Percentiles rank a stretch among this genome's conserved stretches.
Conservation (phyloP, 2,797 vertebrate genomes). For the Lepidocolaptes lacrymiger region DNA sequence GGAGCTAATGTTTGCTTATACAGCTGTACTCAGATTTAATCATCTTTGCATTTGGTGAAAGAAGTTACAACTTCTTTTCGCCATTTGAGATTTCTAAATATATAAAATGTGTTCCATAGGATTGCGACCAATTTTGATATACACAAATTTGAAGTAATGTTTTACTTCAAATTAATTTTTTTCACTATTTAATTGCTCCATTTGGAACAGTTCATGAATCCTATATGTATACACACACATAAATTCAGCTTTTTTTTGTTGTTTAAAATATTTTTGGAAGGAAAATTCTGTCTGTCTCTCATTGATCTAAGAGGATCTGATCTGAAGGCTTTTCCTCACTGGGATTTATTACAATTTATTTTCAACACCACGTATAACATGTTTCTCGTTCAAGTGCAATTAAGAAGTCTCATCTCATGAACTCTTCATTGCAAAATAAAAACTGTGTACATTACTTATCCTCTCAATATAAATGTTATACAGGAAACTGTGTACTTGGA, state of each 20-base stretch:
- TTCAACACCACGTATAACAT: not conserved
- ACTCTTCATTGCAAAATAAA: not conserved
- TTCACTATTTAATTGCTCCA: not conserved
- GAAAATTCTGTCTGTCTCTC: not conserved
- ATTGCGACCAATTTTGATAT: not conserved
- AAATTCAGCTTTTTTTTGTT: not conserved
- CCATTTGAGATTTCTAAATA: not conserved
- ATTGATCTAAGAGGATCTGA: not conserved
- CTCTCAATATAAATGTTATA: not conserved
- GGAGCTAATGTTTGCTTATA: not conserved
- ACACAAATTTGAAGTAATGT: not conserved
- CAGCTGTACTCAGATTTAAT: not conserved
- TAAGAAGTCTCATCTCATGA: not conserved
- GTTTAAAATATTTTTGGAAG: not conserved
- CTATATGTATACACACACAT: not conserved
- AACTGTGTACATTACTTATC: not conserved
- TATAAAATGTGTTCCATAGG: not conserved
- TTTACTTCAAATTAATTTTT: not conserved
- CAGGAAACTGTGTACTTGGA: not conserved
- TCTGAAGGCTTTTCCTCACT: not conserved
- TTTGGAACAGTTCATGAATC: not conserved
- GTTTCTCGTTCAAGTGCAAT: not conserved
- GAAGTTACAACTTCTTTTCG: not conserved
- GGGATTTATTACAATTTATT: not conserved
- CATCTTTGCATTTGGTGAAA: not conserved